phyloP scores from a whole-genome alignment of 2,797 vertebrate genomes.

The Anolis apletophallus region DNA sequence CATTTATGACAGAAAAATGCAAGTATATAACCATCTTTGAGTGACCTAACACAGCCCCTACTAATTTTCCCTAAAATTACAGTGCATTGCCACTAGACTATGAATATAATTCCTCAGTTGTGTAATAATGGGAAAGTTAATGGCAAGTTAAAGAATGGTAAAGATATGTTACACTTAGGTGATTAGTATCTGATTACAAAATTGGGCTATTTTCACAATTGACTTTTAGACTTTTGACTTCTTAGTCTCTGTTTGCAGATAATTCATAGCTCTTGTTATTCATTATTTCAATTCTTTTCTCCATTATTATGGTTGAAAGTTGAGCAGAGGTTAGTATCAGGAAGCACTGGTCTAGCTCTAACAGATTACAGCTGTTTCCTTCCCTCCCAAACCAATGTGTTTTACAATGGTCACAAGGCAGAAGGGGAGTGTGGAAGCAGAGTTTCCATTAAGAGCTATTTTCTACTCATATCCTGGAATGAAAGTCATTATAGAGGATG shows the following conservation, averaged over 20 bases:
- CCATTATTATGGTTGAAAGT: conserved; percentile 36
- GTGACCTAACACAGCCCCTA: conserved; percentile 18
- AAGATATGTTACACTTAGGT: conserved; percentile 44
- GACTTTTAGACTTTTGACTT: conserved; percentile 33
- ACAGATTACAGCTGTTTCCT: not conserved
- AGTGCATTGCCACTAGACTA: conserved; percentile 36
- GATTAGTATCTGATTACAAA: conserved; percentile 67
- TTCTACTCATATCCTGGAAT: conserved; percentile 48
- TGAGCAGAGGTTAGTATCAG: conserved; percentile 33
- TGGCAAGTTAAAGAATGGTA: fast-evolving
- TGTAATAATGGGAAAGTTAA: not conserved
- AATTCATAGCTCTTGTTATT: conserved; percentile 41
- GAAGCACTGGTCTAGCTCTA: conserved; percentile 49
- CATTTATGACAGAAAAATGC: not conserved
- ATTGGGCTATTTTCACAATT: conserved; percentile 61
- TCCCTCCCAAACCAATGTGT: not conserved
- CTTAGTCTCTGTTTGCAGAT: conserved; percentile 52
- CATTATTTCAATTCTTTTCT: conserved; percentile 34
- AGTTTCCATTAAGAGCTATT: conserved; percentile 59
- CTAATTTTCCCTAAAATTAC: conserved; percentile 44
- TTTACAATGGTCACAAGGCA: not conserved
- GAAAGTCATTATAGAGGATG: conserved; percentile 54
- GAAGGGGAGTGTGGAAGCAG: not conserved
- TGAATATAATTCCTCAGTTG: conserved; percentile 38
- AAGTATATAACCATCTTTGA: not conserved